Base-by-base conservation (phyloP, 2,888 invertebrate genomes). In the Masnerella sp. region DNA sequence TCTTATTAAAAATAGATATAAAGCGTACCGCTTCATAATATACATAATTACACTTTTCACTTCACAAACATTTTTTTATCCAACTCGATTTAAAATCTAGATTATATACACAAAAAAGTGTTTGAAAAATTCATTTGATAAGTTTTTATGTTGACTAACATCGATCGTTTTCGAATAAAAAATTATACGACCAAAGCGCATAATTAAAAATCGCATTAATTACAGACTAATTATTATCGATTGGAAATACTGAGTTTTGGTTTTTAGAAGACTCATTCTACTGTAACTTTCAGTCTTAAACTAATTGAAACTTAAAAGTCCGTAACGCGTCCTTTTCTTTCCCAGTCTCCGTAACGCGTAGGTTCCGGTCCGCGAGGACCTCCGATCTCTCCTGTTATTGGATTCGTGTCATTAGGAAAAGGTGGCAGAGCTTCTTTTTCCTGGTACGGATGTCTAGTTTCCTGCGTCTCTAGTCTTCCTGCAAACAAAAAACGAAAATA, bases 281-380 rank as follows among this genome's bases (percentile, higher is more conserved):
- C 22, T 56, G 47, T 12, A 22, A 18, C n/a, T 15, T 18, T 12
- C 5, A 4, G 2, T 22, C n/a, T 42, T 28, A 12, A 47, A 30
- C n/a, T 43, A 61, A 34, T n/a, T n/a, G n/a, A n/a, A n/a, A n/a
- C n/a, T 88, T 90, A 99, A 89, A 99, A 99, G 89, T 99, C 99
- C 1, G 95, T 91, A 32, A 97, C 97, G 84, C 99, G 90, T 70
- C 99, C 99, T 85, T 99, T 99, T 78, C 99, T 91, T 87, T 99
- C 99, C 99, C 99, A 99, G 88, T 99, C 99, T 1, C 99, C 99
- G 89, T 96, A 99, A 79, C 99, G 91, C 8, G 99, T 99, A 5
- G 99, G 99, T 89, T 99, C 99, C 0, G 98, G 99, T 4, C 99
- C 99, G 80, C 92, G 90, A 0, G 99, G 99, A 0, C 99, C 99